Evolutionary conservation across 92 coral and sea anemone genomes (phyloP).

Genomic region (Virgularia gustaviana): DNA sequence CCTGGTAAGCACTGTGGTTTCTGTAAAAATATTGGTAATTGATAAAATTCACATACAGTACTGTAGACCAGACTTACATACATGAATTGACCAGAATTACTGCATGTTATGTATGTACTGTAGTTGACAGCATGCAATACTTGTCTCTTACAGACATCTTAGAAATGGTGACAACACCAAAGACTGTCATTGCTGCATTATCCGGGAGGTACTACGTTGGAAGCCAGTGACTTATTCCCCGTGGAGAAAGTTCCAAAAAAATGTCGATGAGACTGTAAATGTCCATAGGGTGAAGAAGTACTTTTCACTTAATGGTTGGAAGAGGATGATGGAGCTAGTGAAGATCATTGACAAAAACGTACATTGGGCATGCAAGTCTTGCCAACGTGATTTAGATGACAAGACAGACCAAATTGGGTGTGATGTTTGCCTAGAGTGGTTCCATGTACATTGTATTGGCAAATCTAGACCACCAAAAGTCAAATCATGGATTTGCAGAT

Average conservation of each 20-base stretch:
- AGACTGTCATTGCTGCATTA: background rate
- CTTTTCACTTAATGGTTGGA: slow-evolving; percentile 10
- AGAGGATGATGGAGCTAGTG: background rate
- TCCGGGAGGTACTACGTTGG: background rate
- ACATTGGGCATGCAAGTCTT: slow-evolving; percentile 24
- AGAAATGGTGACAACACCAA: slow-evolving; percentile 2
- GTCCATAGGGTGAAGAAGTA: slow-evolving; percentile 29
- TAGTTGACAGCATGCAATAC: too few relatives aligned
- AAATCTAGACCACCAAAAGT: slow-evolving; percentile 34
- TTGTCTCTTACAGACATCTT: background rate
- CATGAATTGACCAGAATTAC: too few relatives aligned
- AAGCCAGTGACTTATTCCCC: background rate
- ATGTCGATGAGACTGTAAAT: slow-evolving; percentile 33
- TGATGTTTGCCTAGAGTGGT: slow-evolving; percentile 44
- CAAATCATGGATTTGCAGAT: slow-evolving; percentile 38
- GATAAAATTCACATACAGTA: too few relatives aligned
- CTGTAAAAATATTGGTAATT: too few relatives aligned
- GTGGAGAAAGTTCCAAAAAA: slow-evolving; percentile 19
- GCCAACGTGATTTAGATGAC: slow-evolving; percentile 18
- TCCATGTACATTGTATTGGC: slow-evolving; percentile 29
- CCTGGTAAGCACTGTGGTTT: too few relatives aligned
- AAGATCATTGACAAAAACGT: slow-evolving; percentile 17
- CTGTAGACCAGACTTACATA: too few relatives aligned
- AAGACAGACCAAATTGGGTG: slow-evolving; percentile 26
- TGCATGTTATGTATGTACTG: too few relatives aligned